Base-by-base conservation (phyloP, 2,113 vertebrate genomes). In the Tragelaphus strepsiceros region DNA sequence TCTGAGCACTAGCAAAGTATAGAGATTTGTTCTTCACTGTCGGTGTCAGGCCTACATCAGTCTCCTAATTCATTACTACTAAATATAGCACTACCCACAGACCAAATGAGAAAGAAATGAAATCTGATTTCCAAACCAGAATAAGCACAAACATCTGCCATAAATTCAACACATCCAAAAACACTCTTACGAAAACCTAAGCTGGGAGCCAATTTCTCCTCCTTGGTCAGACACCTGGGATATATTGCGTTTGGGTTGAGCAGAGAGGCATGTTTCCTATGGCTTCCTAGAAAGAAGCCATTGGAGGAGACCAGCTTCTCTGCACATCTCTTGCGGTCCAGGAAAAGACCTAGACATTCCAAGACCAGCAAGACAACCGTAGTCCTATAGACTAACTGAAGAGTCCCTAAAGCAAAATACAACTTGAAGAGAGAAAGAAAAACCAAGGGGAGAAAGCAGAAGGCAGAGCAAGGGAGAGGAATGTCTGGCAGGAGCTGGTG, bases 101-200 rank as follows among this genome's bases (percentile, higher is more conserved):
- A 77, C 15, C 2, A 3, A 80, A 62, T 6, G 24, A 96, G 74
- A 53, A 90, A 90, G 54, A 91, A 74, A 84, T 21, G 32, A 84
- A 71, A 58, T 78, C 49, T 53, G 35, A 92, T 77, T 56, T 80
- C 46, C 56, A 90, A 90, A 84, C 86, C 71, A 90, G 90, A 89
- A n/a, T 17, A 54, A 96, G 28, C 51, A 95, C 4, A 71, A 26
- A 71, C 71, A 51, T 59, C 46, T 86, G 24, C 32, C 85, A 64
- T 64, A 56, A 97, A 87, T 58, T 86, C 95, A 81, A 83, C 92
- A 94, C 54, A 58, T 80, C 43, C 78, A 51, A 67, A 96, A 90
- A 53, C 26, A 62, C 80, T 78, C 87, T 62, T 84, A 82, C 30
- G 53, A 51, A 84, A 88, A 58, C 2, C 10, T 19, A 53, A 89